Base-by-base conservation (phyloP, 1,140 invertebrate species). In the Ctenoplectra terminalis region DNA sequence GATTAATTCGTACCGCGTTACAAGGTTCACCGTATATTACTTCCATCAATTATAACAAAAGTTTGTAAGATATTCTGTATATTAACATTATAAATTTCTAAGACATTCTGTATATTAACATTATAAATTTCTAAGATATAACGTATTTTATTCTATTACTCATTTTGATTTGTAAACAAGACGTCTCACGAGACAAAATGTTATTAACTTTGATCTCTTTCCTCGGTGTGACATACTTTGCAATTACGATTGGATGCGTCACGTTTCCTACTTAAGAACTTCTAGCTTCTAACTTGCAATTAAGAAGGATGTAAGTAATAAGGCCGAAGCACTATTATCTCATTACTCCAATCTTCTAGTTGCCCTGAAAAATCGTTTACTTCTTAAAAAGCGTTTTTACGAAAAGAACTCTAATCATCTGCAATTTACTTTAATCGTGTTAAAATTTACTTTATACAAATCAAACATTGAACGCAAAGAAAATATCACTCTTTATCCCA, bases 221-320 rank as follows among this genome's bases (percentile, higher is more conserved):
- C 70, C 29, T 43, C 52, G n/a, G 15, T 48, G 46, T 40, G 37
- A 26, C 46, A 74, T 58, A 76, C 37, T 77, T 77, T 54, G 52
- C 79, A 76, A 86, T 85, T 85, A 82, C 13, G 56, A 50, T 40
- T 43, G 52, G 31, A 43, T 43, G 73, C 69, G 85, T 86, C 73
- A 85, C 60, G 13, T 48, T 86, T 86, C 83, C 84, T 86, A 64
- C 69, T 86, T 82, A 82, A 85, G 56, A 52, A 43, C 40, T 67
- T 40, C 70, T 46, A 67, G 58, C 48, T 15, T 46, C 72, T 67
- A 54, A 77, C 60, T 43, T 69, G 70, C 63, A 86, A 86, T 72
- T 86, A 85, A 85, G 71, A 82, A 86, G 84, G 85, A 86, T 86
- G 79, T 85, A 63, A 78, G 83, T 86, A 86, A 78, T 78, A 81